Evolutionary conservation across 2,113 vertebrate genomes (phyloP).

Genomic region (Lagopus leucura): DNA sequence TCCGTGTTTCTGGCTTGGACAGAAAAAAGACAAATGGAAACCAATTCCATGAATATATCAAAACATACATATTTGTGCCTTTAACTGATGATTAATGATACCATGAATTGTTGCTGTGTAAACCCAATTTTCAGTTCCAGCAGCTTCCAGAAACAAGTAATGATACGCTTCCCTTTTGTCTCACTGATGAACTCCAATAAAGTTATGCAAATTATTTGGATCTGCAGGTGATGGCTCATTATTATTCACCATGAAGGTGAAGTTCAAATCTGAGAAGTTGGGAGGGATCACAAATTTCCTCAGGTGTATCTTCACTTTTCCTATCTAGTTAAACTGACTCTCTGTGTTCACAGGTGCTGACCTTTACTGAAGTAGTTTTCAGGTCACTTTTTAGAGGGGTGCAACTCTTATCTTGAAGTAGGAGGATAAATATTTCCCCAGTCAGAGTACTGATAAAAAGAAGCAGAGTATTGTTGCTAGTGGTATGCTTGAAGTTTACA

Average conservation of each 20-base stretch:
- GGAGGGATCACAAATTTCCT: fast-evolving
- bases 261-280: background rate
- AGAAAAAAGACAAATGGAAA: background rate
- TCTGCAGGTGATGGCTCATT: background rate
- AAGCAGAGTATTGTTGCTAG: background rate
- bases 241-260: background rate
- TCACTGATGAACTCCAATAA: background rate
- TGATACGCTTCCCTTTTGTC: background rate
- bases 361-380: background rate
- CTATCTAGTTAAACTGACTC: background rate
- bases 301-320: background rate
- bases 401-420: background rate
- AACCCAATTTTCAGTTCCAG: background rate
- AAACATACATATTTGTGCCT: background rate
- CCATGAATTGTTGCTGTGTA: background rate
- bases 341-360: background rate
- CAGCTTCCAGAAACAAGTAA: background rate
- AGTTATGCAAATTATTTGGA: background rate
- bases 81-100: background rate
- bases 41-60: background rate
- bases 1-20: background rate
- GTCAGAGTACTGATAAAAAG: background rate
- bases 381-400: background rate
- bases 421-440: background rate
- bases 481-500: background rate